Evolutionary conservation across 2,113 vertebrate genomes (phyloP).

Genomic region (Rana temporaria): DNA sequence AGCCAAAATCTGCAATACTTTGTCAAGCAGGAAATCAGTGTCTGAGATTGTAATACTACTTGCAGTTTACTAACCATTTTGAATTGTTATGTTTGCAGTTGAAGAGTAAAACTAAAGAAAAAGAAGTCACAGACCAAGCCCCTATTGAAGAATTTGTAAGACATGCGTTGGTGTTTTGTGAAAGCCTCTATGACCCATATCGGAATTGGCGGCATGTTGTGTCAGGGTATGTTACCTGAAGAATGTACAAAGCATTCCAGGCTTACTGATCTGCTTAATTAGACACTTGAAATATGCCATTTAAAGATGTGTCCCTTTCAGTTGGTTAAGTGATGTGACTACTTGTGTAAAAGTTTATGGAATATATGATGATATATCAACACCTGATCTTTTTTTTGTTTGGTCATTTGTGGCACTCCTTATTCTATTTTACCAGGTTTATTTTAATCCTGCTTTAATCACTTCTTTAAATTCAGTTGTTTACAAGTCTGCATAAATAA

Average conservation of each 20-base stretch:
- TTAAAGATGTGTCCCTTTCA: neutral
- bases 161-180: constrained; percentile 93
- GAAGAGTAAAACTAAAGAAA: constrained; percentile 97
- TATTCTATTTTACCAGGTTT: too few species aligned
- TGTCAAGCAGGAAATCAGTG: too few species aligned
- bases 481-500: too few species aligned
- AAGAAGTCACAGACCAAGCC: constrained; percentile 93
- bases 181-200: constrained; percentile 97
- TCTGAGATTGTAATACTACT: neutral
- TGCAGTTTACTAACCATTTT: neutral
- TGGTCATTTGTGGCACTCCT: too few species aligned
- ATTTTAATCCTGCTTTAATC: too few species aligned
- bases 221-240: constrained; percentile 79
- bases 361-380: too few species aligned
- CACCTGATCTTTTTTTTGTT: too few species aligned
- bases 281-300: neutral
- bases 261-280: neutral
- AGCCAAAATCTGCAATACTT: too few species aligned
- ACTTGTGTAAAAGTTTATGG: too few species aligned
- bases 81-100: constrained; percentile 73
- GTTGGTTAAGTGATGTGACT: too few species aligned
- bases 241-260: neutral
- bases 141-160: constrained; percentile 95
- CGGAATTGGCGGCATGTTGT: constrained; percentile 92
- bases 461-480: too few species aligned